phyloP scores from a whole-genome alignment of 2,888 invertebrate genomes.

The Drosophila pullipes region DNA sequence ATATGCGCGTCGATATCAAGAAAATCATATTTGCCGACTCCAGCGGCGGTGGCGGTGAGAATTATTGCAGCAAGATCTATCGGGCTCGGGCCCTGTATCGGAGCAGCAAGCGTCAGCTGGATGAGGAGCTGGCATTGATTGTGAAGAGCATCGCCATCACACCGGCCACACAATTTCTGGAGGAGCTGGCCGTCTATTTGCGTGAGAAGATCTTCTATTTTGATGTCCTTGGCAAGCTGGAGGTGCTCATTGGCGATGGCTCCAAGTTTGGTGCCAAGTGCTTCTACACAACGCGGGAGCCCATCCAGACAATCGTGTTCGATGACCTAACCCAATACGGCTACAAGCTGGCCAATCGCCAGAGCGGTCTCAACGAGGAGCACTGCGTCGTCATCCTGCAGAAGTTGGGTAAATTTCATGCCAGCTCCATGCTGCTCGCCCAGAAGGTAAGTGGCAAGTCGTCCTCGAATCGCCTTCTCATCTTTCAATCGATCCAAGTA shows the following conservation, averaged over 20 bases:
- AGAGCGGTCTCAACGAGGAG: constrained; percentile 86
- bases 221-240: constrained; percentile 85
- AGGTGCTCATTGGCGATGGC: constrained; percentile 84
- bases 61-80: constrained; percentile 84
- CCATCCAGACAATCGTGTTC: constrained; percentile 84
- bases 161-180: constrained; percentile 85
- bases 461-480: no score
- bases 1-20: constrained; percentile 80
- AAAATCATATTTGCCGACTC: constrained; percentile 79
- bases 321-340: constrained; percentile 86
- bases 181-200: constrained; percentile 85
- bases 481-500: no score
- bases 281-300: constrained; percentile 80
- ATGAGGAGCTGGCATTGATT: constrained; percentile 82
- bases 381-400: constrained; percentile 86
- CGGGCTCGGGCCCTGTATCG: constrained; percentile 77
- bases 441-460: constrained; percentile 85
- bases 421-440: constrained; percentile 86
- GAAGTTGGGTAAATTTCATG: constrained; percentile 87
- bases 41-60: constrained; percentile 82
- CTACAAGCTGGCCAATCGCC: constrained; percentile 86
- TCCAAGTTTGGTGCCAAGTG: constrained; percentile 84
- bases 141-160: constrained; percentile 84
- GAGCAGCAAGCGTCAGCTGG: constrained; percentile 77
- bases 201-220: constrained; percentile 86